Conservation (phyloP, 2,113 vertebrate genomes). For the Triplophysa tibetana region DNA sequence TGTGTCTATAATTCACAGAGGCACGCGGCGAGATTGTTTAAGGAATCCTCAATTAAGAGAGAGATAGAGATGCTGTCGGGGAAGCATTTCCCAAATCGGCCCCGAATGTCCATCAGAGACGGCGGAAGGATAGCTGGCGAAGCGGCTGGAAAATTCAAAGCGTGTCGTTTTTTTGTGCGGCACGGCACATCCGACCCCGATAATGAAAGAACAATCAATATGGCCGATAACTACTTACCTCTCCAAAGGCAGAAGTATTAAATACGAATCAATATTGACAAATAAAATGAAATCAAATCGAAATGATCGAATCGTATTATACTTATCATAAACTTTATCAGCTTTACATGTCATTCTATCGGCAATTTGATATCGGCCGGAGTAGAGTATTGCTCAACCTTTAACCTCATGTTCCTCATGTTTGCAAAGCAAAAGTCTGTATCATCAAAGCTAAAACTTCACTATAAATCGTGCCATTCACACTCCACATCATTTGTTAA, state of each 20-base stretch:
- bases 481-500: background rate
- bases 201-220: conserved; percentile 57
- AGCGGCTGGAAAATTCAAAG: conserved; percentile 42
- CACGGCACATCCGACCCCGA: conserved; percentile 5
- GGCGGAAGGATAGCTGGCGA: background rate
- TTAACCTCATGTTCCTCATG: background rate
- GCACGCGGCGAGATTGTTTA: conserved; percentile 50
- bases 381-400: no score
- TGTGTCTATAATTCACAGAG: conserved; percentile 50
- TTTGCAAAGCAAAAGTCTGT: background rate
- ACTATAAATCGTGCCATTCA: background rate
- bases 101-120: conserved; percentile 34
- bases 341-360: no score
- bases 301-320: no score
- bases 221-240: conserved; percentile 40
- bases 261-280: no score
- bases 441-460: background rate
- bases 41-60: conserved; percentile 57
- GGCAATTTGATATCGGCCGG: background rate
- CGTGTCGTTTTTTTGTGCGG: conserved; percentile 31
- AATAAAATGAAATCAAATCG: no score
- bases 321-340: no score
- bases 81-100: conserved; percentile 43
- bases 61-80: conserved; percentile 48
- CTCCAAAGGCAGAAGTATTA: background rate